phyloP scores from a whole-genome alignment of 1,140 invertebrate species.

The Drosophila eugracilis region DNA sequence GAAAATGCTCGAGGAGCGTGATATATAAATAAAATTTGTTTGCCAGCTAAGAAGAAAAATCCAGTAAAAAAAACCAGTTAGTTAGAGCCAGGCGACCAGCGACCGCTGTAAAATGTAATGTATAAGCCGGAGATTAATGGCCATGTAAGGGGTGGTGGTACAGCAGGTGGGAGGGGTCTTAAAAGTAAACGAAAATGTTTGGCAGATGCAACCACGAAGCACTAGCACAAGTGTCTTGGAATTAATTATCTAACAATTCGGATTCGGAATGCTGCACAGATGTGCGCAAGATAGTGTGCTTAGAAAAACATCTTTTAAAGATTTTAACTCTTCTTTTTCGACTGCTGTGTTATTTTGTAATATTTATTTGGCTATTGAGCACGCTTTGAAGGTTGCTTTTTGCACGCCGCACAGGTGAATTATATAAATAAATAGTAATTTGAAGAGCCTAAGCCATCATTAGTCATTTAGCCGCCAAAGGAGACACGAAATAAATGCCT shows the following conservation, averaged over 20 bases:
- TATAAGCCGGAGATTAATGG: conserved; percentile 70
- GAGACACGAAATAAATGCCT: conserved; percentile 33
- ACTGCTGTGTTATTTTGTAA: conserved; percentile 40
- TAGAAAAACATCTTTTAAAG: conserved; percentile 36
- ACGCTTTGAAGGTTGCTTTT: conserved; percentile 62
- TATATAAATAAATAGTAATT: conserved; percentile 36
- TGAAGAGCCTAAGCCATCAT: conserved; percentile 44
- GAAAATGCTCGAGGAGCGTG: conserved; percentile 44
- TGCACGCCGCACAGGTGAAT: conserved; percentile 42
- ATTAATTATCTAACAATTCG: conserved; percentile 66
- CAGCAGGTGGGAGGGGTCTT: neutral
- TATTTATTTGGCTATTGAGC: conserved; percentile 64
- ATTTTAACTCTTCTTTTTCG: conserved; percentile 48
- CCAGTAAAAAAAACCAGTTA: conserved; percentile 58
- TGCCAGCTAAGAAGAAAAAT: conserved; percentile 34
- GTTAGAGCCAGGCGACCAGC: conserved; percentile 25
- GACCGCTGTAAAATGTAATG: conserved; percentile 50
- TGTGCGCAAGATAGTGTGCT: conserved; percentile 50
- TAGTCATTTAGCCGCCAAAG: conserved; percentile 29
- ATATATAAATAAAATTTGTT: conserved; percentile 60
- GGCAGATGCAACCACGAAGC: conserved; percentile 49
- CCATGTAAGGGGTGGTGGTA: conserved; percentile 30
- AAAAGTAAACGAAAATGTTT: conserved; percentile 27
- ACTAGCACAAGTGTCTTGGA: conserved; percentile 49
- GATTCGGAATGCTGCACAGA: conserved; percentile 70